These are phyloP conservation scores for Drosophila parvula DNA, from an alignment of 1,140 invertebrate species.

Conservation along the genomic window DNA sequence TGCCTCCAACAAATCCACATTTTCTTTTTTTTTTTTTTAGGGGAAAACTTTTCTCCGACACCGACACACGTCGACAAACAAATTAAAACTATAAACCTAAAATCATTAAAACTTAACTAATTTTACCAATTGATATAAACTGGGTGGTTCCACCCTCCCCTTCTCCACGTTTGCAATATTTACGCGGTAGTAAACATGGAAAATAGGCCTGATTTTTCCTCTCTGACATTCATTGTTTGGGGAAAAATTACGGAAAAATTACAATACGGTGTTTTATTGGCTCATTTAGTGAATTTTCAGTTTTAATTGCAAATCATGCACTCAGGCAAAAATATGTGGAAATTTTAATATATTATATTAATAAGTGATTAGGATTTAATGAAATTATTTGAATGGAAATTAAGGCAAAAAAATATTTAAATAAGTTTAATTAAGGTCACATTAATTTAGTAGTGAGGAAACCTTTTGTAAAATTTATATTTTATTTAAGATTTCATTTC, in stretches of 20 bases:
- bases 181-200: conserved; percentile 12
- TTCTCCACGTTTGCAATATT: no score
- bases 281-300: conserved; percentile 13
- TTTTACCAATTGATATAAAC: conserved; percentile 6
- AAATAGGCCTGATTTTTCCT: conserved; percentile 3
- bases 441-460: background rate
- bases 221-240: background rate
- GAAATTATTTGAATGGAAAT: background rate
- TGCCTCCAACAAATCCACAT: conserved; percentile 6
- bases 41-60: background rate
- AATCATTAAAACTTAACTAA: conserved; percentile 22
- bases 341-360: no score
- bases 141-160: no score
- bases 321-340: background rate
- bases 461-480: no score
- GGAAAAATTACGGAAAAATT: conserved; percentile 10
- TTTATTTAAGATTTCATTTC: background rate
- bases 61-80: conserved; percentile 5
- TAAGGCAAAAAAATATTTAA: background rate
- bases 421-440: background rate
- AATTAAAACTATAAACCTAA: conserved; percentile 19
- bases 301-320: conserved; percentile 7
- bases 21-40: no score
- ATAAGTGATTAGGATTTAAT: background rate
- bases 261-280: conserved; percentile 13